Evolutionary conservation across 2,888 invertebrate species (phyloP).

Genomic region (Adela reaumurella): DNA sequence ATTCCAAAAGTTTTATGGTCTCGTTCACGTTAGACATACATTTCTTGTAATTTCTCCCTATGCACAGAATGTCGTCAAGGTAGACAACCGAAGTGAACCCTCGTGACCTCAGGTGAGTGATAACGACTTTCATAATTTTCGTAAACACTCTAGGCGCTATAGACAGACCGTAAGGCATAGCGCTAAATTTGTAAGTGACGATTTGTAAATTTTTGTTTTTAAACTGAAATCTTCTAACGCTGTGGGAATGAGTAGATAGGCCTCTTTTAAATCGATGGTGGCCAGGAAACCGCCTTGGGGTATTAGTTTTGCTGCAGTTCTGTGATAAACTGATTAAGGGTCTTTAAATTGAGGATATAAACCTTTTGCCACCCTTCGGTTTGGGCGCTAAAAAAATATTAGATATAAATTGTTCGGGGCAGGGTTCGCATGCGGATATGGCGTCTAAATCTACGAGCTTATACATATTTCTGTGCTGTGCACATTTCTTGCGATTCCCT

Average conservation of each 20-base stretch:
- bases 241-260: not conserved
- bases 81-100: slow-evolving; percentile 1
- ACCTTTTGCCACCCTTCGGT: not conserved
- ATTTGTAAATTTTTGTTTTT: not conserved
- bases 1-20: slow-evolving; percentile 1
- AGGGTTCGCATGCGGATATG: not conserved
- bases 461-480: slow-evolving; percentile 5
- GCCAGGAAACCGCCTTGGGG: not conserved
- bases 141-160: not conserved
- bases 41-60: slow-evolving; percentile 1
- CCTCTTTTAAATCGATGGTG: not conserved
- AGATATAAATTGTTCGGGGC: slow-evolving; percentile 6
- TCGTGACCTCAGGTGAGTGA: not conserved
- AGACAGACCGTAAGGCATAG: not conserved
- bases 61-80: too few relatives aligned
- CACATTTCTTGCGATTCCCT: slow-evolving; percentile 2
- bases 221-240: not conserved
- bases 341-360: not conserved
- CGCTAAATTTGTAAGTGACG: not conserved
- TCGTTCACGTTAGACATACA: slow-evolving; percentile 2
- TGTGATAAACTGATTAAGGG: not conserved
- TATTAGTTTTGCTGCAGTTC: not conserved
- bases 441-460: slow-evolving; percentile 1
- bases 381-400: slow-evolving; percentile 4
- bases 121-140: not conserved